These are phyloP conservation scores for Cecidostiba fungosa DNA, from an alignment of 2,888 invertebrate species.

Conservation along the genomic window DNA sequence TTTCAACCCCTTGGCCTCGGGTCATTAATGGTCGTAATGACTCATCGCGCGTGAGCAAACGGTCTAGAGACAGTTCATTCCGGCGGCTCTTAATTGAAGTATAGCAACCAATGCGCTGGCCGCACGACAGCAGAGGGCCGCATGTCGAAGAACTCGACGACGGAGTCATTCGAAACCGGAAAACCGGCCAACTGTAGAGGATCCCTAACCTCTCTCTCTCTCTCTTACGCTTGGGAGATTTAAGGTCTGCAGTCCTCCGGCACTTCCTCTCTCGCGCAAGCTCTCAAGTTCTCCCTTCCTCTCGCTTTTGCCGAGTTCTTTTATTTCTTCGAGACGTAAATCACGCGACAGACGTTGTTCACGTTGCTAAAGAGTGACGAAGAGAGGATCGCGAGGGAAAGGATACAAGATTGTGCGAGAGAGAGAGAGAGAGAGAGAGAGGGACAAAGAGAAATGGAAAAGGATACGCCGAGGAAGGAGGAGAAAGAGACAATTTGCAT, in stretches of 20 bases:
- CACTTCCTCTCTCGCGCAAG: conserved; percentile 60
- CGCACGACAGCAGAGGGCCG: background rate
- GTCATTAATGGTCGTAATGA: conserved; percentile 35
- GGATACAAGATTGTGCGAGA: conserved; percentile 6
- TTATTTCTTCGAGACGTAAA: conserved; percentile 72
- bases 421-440: background rate
- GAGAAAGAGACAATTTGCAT: conserved; percentile 72
- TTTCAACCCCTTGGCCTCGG: background rate
- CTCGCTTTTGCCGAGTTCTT: conserved; percentile 62
- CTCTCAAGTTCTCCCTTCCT: background rate
- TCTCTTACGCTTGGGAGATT: conserved; percentile 66
- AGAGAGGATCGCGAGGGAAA: conserved; percentile 45
- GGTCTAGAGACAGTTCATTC: conserved; percentile 23
- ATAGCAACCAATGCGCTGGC: conserved; percentile 38
- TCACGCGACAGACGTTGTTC: conserved; percentile 72
- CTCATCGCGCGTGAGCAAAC: background rate
- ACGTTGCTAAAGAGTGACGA: conserved; percentile 56
- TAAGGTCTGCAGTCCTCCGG: conserved; percentile 67
- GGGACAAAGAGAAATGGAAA: conserved; percentile 60
- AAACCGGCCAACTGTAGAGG: conserved; percentile 53
- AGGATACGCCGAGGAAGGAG: conserved; percentile 34
- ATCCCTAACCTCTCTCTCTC: conserved; percentile 61
- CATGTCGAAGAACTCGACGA: background rate
- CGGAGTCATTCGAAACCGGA: conserved; percentile 56
- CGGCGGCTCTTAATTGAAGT: conserved; percentile 42